Conservation (phyloP, 1,140 invertebrate genomes). For the Bombus breviceps region DNA sequence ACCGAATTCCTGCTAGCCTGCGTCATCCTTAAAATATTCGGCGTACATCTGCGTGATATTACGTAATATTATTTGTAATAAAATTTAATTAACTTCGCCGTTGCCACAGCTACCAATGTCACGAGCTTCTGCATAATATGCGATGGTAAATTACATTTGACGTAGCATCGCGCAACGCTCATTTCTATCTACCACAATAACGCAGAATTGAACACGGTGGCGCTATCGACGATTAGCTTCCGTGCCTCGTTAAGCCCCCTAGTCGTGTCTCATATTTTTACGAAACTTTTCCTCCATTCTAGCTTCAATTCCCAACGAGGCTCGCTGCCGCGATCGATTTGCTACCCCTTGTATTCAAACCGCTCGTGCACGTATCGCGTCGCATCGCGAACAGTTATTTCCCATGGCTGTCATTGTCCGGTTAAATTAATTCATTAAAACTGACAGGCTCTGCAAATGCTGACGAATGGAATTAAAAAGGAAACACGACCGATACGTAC, state of each 20-base stretch:
- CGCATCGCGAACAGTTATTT: slow-evolving; percentile 26
- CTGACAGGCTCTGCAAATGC: not conserved
- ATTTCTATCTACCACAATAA: slow-evolving; percentile 47
- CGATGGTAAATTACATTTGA: slow-evolving; percentile 59
- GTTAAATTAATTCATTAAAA: slow-evolving; percentile 40
- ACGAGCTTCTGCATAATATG: slow-evolving; percentile 52
- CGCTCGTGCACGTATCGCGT: not conserved
- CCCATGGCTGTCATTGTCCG: slow-evolving; percentile 31
- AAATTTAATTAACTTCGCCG: slow-evolving; percentile 68
- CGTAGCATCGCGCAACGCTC: slow-evolving; percentile 24
- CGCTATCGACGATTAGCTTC: slow-evolving; percentile 52
- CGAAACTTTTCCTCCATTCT: slow-evolving; percentile 1
- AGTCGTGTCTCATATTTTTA: slow-evolving; percentile 34
- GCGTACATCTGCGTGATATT: slow-evolving; percentile 44
- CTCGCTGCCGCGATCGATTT: slow-evolving; percentile 5
- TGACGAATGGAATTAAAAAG: slow-evolving; percentile 9
- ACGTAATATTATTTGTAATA: slow-evolving; percentile 66
- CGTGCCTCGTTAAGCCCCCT: slow-evolving; percentile 24
- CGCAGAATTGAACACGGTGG: slow-evolving; percentile 46
- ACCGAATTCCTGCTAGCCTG: slow-evolving; percentile 30
- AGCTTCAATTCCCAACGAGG: slow-evolving; percentile 29
- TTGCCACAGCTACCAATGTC: slow-evolving; percentile 58
- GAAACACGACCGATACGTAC: not conserved
- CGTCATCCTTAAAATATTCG: slow-evolving; percentile 2
- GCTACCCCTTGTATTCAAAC: not conserved